Evolutionary conservation across 2,113 vertebrate genomes (phyloP), one percentile per base, ranked within the genome.

Genomic region (Oreotrochilus melanogaster): DNA sequence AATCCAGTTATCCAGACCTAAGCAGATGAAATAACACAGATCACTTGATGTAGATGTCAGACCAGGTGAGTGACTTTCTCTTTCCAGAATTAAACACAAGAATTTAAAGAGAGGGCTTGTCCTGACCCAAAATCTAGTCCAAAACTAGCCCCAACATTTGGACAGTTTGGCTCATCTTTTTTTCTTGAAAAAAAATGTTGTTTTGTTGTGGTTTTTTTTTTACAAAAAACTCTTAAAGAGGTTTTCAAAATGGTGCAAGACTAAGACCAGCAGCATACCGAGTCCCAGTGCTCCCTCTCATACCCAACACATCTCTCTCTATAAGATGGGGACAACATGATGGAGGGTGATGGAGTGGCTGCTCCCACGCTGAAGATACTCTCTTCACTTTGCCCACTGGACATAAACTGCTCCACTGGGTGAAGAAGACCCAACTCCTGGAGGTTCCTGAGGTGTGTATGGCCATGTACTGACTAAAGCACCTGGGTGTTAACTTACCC

Each of bases 301-400:
- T 14, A 42, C 11, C 18, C 62, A 37, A n/a, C 14, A 33, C 1
- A 0, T 33, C 70, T 50, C 56, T 75, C n/a, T 72, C 1, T 0
- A 22, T 56, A 65, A 33, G 51, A 31, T 0, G 1, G 35, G 54
- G 67, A 35, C 47, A 15, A 15, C 27, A 57, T 2, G 1, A 18
- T n/a, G 43, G 27, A 81, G 37, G 11, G 15, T 25, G 35, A 37
- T 37, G 67, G 21, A 21, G 13, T 66, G 33, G 35, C 24, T 25
- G 54, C 28, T 19, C 56, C 50, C 6, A 0, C 0, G 2, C 17
- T 64, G 60, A 64, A 86, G n/a, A 28, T 43, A 31, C 7, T 43
- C 28, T 56, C 42, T 74, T 94, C 42, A 61, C 18, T 17, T 76
- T 43, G 23, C 11, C 14, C 28, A 12, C n/a, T 53, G 39, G 67